A percentile compares a stretch with the other conserved stretches of the same genome.
Conservation (phyloP, 1,140 invertebrate genomes). For the Nilaparvata lugens region DNA sequence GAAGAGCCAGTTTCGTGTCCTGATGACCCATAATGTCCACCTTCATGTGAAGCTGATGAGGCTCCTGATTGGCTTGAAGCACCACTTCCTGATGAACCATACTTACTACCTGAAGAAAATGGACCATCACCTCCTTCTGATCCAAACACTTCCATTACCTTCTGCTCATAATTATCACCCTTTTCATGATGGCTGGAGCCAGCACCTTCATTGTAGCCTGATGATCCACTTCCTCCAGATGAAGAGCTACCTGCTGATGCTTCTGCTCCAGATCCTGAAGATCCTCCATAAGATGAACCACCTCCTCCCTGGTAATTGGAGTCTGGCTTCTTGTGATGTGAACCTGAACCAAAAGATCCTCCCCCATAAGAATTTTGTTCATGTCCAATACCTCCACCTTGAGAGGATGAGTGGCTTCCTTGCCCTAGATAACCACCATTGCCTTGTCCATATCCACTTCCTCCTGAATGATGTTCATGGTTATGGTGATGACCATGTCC, state of each 20-base stretch:
- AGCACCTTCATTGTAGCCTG: background rate
- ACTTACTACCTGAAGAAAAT: background rate
- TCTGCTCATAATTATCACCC: background rate
- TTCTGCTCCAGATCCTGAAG: background rate
- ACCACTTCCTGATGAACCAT: background rate
- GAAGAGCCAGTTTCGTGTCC: background rate
- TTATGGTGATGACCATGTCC: no score
- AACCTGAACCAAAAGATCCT: no score
- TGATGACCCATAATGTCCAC: background rate
- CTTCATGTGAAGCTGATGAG: slow-evolving; percentile 2
- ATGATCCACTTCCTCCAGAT: slow-evolving; percentile 1
- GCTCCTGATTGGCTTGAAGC: slow-evolving; percentile 1
- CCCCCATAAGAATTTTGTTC: no score
- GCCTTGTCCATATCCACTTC: background rate
- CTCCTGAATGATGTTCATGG: no score
- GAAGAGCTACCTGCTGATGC: background rate
- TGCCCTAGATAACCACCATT: no score
- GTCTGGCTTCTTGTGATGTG: no score
- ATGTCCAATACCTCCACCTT: no score
- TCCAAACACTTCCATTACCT: background rate
- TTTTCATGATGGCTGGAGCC: no score
- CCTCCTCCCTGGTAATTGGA: background rate
- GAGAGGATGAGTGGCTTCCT: no score
- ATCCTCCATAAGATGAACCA: background rate
- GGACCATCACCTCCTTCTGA: background rate